These are phyloP conservation scores for Epiblema foenella DNA, from an alignment of 2,888 invertebrate genomes.

Conservation along the genomic window DNA sequence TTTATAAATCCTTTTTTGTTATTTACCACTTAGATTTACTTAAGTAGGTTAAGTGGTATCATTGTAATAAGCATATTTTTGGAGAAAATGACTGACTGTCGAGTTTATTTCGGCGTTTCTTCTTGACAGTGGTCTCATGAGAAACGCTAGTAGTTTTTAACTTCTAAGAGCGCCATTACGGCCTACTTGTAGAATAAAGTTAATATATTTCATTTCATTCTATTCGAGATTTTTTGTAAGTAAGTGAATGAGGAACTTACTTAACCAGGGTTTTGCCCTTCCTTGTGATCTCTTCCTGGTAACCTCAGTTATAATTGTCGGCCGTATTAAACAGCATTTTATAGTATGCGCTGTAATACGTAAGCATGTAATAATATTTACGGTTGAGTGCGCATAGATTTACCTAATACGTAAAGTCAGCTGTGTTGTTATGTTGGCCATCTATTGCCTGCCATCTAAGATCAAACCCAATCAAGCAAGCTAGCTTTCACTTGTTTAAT, in stretches of 20 bases:
- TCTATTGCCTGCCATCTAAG: slow-evolving; percentile 1
- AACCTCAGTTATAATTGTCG: slow-evolving; percentile 30
- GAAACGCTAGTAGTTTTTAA: too few species aligned
- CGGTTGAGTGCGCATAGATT: slow-evolving; percentile 22
- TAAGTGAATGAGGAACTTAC: not conserved
- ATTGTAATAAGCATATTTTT: too few species aligned
- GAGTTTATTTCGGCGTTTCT: too few species aligned
- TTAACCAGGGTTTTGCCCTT: slow-evolving; percentile 21
- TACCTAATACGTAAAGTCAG: slow-evolving; percentile 18
- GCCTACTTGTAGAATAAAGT: too few species aligned
- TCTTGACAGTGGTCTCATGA: too few species aligned
- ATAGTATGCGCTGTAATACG: slow-evolving; percentile 5
- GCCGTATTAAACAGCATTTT: slow-evolving; percentile 7
- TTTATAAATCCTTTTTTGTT: too few species aligned
- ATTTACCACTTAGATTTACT: too few species aligned
- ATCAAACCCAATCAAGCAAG: slow-evolving; percentile 1
- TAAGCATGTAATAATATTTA: not conserved
- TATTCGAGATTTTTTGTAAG: too few species aligned
- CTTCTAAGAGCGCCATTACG: too few species aligned
- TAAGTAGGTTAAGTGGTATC: too few species aligned
- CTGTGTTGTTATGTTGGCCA: slow-evolving; percentile 4
- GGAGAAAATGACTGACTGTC: too few species aligned
- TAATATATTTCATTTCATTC: too few species aligned
- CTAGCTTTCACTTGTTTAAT: slow-evolving; percentile 4
- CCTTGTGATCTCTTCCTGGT: slow-evolving; percentile 29